These are phyloP conservation scores for Andricus grossulariae DNA, from an alignment of 1,140 invertebrate species.

Conservation along the genomic window DNA sequence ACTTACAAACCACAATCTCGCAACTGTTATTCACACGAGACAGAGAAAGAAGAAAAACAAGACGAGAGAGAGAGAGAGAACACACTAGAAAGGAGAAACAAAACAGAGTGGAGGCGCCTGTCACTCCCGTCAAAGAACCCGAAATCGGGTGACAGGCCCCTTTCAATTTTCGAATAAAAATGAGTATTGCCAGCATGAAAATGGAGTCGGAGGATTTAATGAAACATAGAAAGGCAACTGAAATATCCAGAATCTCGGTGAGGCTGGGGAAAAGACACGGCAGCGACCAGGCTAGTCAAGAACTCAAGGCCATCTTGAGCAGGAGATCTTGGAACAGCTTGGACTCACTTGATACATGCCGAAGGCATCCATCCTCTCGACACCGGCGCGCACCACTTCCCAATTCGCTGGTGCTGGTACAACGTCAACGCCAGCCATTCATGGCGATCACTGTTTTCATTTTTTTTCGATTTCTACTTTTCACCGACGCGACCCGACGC, in stretches of 20 bases:
- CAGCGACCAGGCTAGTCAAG: neutral
- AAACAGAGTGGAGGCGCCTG: conserved; percentile 45
- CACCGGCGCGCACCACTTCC: conserved; percentile 30
- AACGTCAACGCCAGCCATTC: conserved; percentile 33
- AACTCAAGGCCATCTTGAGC: conserved; percentile 64
- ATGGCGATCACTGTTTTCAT: conserved; percentile 24
- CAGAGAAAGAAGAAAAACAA: neutral
- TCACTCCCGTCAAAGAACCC: neutral
- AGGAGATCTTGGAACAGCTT: conserved; percentile 29
- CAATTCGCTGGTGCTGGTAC: conserved; percentile 11
- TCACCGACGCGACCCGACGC: neutral
- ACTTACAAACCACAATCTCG: conserved; percentile 27
- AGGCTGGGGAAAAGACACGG: conserved; percentile 39
- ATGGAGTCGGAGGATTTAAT: neutral
- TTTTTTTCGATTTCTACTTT: neutral
- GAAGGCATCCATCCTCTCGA: conserved; percentile 70
- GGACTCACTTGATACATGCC: conserved; percentile 74
- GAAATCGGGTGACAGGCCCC: neutral
- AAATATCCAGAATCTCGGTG: conserved; percentile 33
- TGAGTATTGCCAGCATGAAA: neutral
- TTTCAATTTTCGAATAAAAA: neutral
- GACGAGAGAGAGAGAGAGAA: conserved; percentile 16
- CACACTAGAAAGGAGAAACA: conserved; percentile 40
- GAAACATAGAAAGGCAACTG: neutral
- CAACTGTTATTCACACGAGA: conserved; percentile 34